Evolutionary conservation across 2,113 vertebrate species (phyloP).

Genomic region (Sigmodon hispidus): DNA sequence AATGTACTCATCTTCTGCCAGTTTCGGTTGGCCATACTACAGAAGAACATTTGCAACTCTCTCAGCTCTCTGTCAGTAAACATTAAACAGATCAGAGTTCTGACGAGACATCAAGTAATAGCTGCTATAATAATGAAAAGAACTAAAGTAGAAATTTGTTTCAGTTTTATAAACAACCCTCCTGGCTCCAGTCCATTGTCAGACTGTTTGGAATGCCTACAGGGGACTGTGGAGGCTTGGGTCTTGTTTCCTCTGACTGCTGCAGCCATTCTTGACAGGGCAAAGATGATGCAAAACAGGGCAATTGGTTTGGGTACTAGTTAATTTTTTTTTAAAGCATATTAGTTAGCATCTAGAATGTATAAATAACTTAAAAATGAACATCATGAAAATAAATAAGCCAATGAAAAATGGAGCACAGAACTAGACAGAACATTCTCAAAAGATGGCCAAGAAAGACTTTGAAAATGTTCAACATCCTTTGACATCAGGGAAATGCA

Average conservation of each 20-base stretch:
- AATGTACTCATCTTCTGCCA: not conserved
- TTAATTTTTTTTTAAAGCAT: not conserved
- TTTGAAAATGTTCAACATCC: not conserved
- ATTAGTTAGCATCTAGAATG: not conserved
- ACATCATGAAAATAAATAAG: not conserved
- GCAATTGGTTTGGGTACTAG: not conserved
- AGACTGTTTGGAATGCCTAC: not conserved
- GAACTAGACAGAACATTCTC: not conserved
- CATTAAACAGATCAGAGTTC: slow-evolving; percentile 31
- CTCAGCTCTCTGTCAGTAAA: not conserved
- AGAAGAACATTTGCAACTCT: not conserved
- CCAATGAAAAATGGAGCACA: not conserved
- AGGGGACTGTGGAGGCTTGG: not conserved
- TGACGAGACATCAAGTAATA: not conserved
- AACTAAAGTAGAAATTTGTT: not conserved
- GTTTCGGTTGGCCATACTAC: not conserved
- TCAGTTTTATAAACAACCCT: not conserved
- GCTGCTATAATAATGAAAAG: not conserved
- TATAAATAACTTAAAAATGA: not conserved
- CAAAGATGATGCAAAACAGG: not conserved
- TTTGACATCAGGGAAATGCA: not conserved
- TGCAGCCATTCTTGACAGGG: not conserved
- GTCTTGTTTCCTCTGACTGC: not conserved
- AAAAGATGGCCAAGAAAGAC: not conserved
- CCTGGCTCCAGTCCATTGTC: not conserved